These are phyloP conservation scores for Aratinga solstitialis DNA, from an alignment of 2,797 vertebrate genomes.

Conservation along the genomic window DNA sequence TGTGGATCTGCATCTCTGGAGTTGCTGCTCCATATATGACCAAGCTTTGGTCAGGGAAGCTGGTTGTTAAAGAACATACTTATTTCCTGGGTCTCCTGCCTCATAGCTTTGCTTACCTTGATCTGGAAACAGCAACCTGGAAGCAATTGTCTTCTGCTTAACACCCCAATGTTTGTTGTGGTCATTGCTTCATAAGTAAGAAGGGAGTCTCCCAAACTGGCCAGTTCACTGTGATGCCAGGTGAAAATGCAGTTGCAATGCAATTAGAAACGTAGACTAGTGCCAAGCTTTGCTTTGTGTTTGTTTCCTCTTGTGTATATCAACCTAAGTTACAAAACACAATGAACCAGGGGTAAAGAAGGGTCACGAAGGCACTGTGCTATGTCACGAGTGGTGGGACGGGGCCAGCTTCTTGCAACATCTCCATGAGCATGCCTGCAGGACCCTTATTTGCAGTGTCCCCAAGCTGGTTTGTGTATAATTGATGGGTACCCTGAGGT, in stretches of 20 bases:
- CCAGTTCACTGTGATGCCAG: not conserved
- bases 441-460: not conserved
- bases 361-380: not conserved
- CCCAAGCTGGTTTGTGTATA: slow-evolving; percentile 19
- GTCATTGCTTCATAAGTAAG: not conserved
- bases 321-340: slow-evolving; percentile 34
- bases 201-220: not conserved
- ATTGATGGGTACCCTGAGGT: slow-evolving; percentile 26
- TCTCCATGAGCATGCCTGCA: not conserved
- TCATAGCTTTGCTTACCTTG: not conserved
- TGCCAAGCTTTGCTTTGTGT: slow-evolving; percentile 36
- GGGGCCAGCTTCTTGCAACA: not conserved
- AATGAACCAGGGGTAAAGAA: not conserved
- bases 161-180: not conserved
- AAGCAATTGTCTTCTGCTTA: not conserved
- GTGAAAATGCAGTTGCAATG: not conserved
- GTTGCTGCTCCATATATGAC: not conserved
- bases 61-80: accelerated
- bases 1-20: not conserved
- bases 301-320: slow-evolving; percentile 44
- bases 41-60: not conserved
- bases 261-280: not conserved
- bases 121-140: not conserved
- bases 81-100: not conserved
- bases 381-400: not conserved